Evolutionary conservation across 2,888 invertebrate species (phyloP), one percentile per base, ranked within the genome.

Genomic region (Callosobruchus maculatus): DNA sequence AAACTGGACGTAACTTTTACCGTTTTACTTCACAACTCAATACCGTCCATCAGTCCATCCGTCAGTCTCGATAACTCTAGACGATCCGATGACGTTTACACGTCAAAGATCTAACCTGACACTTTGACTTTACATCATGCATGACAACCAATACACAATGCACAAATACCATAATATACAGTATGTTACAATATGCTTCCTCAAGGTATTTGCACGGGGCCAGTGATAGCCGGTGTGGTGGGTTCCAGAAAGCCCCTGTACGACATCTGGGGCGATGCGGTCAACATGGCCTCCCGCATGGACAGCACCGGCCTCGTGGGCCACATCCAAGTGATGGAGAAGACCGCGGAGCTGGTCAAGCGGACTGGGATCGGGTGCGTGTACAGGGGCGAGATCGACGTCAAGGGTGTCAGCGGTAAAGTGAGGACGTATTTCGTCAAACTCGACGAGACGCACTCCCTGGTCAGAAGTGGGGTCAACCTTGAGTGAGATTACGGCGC

Each of bases 261-360:
- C 85, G 98, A 98, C 85, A 97, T 98, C 83, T 98, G 98, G 97
- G 98, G 98, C 0, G 95, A 98, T 86, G 94, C 97, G 0, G 98
- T 98, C 0, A 98, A 98, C 87, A 94, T 98, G 91, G 97, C 98
- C 2, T 97, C 97, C 0, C 90, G 98, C 82, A 97, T 98, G 97
- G 98, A 98, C 84, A 95, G 95, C 0, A 96, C 95, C 0, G 98
- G 98, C 7, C 89, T 93, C 78, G 90, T 93, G 0, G 77, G 76
- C 67, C 75, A 73, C 21, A 77, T 83, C 67, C 82, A 83, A 72
- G 91, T 93, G 0, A 93, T 94, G 26, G 91, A 92, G 83, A 91
- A 92, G 72, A 94, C 95, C 0, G 94, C 94, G 0, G 84, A 89
- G 7, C 90, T 93, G 70, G 86, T 95, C 89, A 74, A 92, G 72